Evolutionary conservation across 1,140 invertebrate species (phyloP), one percentile per base, ranked within the genome.

Genomic region (Pogonomyrmex barbatus): DNA sequence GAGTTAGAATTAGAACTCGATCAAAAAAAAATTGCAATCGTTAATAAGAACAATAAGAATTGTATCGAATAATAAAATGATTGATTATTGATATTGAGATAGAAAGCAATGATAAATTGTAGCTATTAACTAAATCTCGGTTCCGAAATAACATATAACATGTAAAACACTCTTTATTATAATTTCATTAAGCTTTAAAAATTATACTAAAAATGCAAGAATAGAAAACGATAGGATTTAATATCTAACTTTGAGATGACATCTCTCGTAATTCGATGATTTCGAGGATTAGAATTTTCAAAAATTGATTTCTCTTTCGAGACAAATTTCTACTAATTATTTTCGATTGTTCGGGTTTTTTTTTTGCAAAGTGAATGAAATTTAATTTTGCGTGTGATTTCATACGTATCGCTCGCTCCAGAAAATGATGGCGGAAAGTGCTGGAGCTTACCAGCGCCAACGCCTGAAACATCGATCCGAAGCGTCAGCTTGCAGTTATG

Each of bases 401-500:
- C 0, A 30, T 47, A 39, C 36, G 39, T 67, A 67, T 85, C 50
- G n/a, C 70, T 75, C 30, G 62, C 68, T 86, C 24, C 24, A 63
- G 86, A 75, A 86, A 87, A 77, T 45, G 65, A 67, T 56, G 76
- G 47, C 58, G 50, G 77, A 90, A 90, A 83, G 47, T 45, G 14
- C 71, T 71, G 82, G 87, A 86, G 68, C 88, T 85, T 90, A 86
- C 76, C 63, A 88, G 93, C 92, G 92, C 93, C 92, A 92, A 93
- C 92, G 90, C 90, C 91, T 85, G 79, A 76, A 89, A 86, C 94
- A 94, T 94, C 91, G 94, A 94, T 94, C 94, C 93, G 75, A 58
- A 85, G 94, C 94, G 94, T 94, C 94, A 95, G 94, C 94, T 95
- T 95, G 94, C 91, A 93, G 93, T 95, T 94, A 95, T 94, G 91